Conservation (phyloP, 2,113 vertebrate species). For the Genyomyrus donnyi region DNA sequence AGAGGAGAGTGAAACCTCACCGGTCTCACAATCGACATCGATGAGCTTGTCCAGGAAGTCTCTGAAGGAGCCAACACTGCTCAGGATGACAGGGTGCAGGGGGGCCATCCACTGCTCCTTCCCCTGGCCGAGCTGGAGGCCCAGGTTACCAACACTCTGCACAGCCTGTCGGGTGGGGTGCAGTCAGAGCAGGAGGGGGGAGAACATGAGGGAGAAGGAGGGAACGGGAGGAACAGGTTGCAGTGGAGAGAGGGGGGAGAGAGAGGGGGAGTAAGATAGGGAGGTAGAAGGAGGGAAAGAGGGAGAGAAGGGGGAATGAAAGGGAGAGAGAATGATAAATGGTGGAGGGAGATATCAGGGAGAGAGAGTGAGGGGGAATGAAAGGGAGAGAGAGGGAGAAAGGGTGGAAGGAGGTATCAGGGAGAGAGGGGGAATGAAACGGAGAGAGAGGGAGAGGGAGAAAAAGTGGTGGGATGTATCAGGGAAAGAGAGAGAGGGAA, state of each 20-base stretch:
- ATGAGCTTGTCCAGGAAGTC: constrained; percentile 79
- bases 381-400: too few relatives aligned
- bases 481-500: too few relatives aligned
- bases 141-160: constrained; percentile 84
- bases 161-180: constrained; percentile 56
- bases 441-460: too few relatives aligned
- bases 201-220: background rate
- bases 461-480: too few relatives aligned
- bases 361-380: too few relatives aligned
- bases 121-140: constrained; percentile 80
- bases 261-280: too few relatives aligned
- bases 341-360: too few relatives aligned
- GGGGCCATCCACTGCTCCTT: constrained; percentile 89
- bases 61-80: constrained; percentile 65
- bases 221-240: background rate
- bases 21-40: constrained; percentile 61
- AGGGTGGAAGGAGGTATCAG: too few relatives aligned
- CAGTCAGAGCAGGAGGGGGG: constrained; percentile 23
- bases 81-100: constrained; percentile 73
- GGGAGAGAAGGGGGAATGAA: too few relatives aligned
- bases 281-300: background rate
- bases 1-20: constrained; percentile 41
- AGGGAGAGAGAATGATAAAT: background rate
- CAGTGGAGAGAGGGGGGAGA: background rate
- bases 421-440: too few relatives aligned